Conservation (phyloP, 2,113 vertebrate genomes). For the Phrynosoma blainvillii region DNA sequence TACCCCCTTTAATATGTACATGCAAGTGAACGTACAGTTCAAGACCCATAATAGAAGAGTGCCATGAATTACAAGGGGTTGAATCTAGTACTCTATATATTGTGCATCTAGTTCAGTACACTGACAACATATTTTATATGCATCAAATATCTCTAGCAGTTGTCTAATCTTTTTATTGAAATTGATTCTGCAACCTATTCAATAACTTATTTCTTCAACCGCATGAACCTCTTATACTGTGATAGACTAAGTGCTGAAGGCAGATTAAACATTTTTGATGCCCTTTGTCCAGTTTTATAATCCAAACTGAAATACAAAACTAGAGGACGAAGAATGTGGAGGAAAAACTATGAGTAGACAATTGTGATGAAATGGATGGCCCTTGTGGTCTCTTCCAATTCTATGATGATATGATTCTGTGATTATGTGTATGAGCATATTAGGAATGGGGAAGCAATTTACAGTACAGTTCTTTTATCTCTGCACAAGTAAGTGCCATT, state of each 20-base stretch:
- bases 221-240: background rate
- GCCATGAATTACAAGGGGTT: background rate
- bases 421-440: background rate
- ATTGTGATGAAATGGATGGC: background rate
- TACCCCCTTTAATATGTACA: background rate
- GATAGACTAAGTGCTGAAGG: background rate
- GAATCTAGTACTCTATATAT: background rate
- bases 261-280: background rate
- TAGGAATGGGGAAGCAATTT: background rate
- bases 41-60: background rate
- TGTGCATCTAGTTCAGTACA: background rate
- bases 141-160: background rate
- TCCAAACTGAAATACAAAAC: background rate
- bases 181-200: background rate
- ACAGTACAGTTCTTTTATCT: background rate
- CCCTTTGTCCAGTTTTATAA: background rate
- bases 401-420: too few relatives aligned
- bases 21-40: background rate
- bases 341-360: background rate
- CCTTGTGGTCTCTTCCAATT: too few relatives aligned
- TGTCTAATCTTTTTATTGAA: background rate
- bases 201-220: background rate
- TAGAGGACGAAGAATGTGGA: background rate
- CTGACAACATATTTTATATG: background rate
- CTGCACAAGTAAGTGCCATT: background rate